Evolutionary conservation across 2,113 vertebrate genomes (phyloP), one percentile per base, ranked within the genome.

Genomic region (Brachypteracias leptosomus): DNA sequence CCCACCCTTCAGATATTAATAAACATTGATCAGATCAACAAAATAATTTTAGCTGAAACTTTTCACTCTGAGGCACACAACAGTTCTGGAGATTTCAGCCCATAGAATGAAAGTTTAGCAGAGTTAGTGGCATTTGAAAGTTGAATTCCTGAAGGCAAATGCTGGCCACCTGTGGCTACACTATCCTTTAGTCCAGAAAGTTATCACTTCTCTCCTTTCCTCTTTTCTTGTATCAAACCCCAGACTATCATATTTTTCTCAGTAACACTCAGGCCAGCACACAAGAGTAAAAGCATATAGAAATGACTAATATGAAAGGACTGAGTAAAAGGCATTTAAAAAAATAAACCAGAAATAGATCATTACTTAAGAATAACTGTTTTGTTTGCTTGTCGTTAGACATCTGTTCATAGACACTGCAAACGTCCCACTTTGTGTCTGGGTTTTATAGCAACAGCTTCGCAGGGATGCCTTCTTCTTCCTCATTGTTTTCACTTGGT

Each of bases 401-500:
- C 73, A 95, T 87, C 86, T 95, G 74, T 59, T 95, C 46, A 33
- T 6, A 88, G 58, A 73, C 46, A 51, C 33, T 75, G 88, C 49
- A 76, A 95, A 88, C 0, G 0, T 82, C 85, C 54, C 44, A 67
- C 47, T 86, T 93, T 77, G 35, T 86, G 59, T 21, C 68, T 95
- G 65, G 55, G 17, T 63, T 89, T 84, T 92, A 87, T n/a, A 63
- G 76, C 29, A 79, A 81, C 51, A 77, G 13, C 68, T 95, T 87
- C 71, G 72, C 68, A 75, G 49, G 25, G 68, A 52, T 81, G 65
- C 26, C 72, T 58, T 54, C 77, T 87, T 91, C 70, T 84, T 80
- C 79, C 46, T 86, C 57, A 75, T 72, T 93, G 80, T 95, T 96
- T 95, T 95, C 73, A 59, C 83, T 92, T 74, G 51, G 79, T 95